Base-by-base conservation (phyloP, 2,888 invertebrate species). In the Tinea semifulvella region DNA sequence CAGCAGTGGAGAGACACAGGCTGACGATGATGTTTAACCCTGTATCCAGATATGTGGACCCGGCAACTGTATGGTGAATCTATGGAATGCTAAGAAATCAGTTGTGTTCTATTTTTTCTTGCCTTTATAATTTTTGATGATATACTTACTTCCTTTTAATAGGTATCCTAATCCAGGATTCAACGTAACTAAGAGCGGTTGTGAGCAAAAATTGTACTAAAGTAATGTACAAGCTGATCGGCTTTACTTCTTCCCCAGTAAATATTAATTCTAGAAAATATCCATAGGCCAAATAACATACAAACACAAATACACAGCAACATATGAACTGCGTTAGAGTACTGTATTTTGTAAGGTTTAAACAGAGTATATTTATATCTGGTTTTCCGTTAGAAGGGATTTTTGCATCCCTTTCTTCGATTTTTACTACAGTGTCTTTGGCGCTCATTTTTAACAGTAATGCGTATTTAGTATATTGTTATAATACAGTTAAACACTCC, bases 251-350 rank as follows among this genome's bases (percentile, higher is more conserved):
- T 16, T 92, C 89, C n/a, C 91, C 83, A 0, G 92, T 89, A 67
- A 97, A 98, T 61, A 98, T 93, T 36, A 96, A 73, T 73, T 98
- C 98, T 85, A 93, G 87, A 62, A 92, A 84, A 71, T 94, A 97
- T 44, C 96, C 97, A 82, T 97, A 97, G 0, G 94, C 81, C 47
- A 96, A 70, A 68, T 92, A 98, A 61, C 95, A 92, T 50, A 91
- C 67, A 68, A 97, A 96, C 5, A 96, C 91, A 45, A 92, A 93
- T 17, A 79, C 58, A 43, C 90, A 89, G 61, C 94, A 91, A 43
- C 89, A 71, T 1, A 89, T 49, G 63, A 96, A 92, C 67, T 94
- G 94, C 2, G 83, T 71, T 13, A 85, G 81, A 55, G 83, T 77
- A 48, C 85, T 87, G 52, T 85, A 87, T 36, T 83, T 66, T 7